Evolutionary conservation across 2,113 vertebrate genomes (phyloP), one percentile per base, ranked within the genome.

Genomic region (Hippocampus abdominalis): DNA sequence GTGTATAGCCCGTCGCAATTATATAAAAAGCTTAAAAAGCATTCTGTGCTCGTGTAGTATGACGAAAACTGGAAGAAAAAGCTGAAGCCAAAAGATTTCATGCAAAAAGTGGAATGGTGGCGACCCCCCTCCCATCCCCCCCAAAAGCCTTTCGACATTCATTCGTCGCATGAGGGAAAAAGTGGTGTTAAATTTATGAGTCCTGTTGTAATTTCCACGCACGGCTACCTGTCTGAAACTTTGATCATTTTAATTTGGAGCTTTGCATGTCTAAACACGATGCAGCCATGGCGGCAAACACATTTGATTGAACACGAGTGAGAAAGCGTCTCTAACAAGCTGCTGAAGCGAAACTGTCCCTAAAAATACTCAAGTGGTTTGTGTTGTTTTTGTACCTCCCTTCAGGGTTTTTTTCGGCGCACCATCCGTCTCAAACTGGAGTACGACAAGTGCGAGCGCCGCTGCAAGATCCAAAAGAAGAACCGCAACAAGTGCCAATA

Each of bases 401-500:
- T 64, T 0, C 75, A 99, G 96, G 96, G 96, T 0, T 99, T 99
- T 90, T 99, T 98, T 67, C 92, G 96, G 74, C 88, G 97, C 73
- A 99, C 96, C 0, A 95, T 99, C 64, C 94, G 96, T 51, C 92
- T 99, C 60, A 98, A 99, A 86, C 92, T 99, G 82, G 89, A 87
- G 3, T 99, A 99, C 0, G 96, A 96, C 80, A 94, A 89, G 65
- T 99, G 97, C 16, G 95, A 96, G 49, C 96, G 94, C 18, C 92
- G 81, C 87, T 99, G 97, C 91, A 99, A 97, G 89, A 99, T 99
- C 75, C 96, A 97, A 90, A 99, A 98, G 81, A 98, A 96, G 89
- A 99, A 98, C 48, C 94, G 96, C n/a, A 99, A 99, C 68, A 99
- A 98, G 91, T 99, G 97, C 93, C 97, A 98, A 84, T 96, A 95